phyloP scores from a whole-genome alignment of 1,140 invertebrate genomes.

The Melanaphis sacchari region DNA sequence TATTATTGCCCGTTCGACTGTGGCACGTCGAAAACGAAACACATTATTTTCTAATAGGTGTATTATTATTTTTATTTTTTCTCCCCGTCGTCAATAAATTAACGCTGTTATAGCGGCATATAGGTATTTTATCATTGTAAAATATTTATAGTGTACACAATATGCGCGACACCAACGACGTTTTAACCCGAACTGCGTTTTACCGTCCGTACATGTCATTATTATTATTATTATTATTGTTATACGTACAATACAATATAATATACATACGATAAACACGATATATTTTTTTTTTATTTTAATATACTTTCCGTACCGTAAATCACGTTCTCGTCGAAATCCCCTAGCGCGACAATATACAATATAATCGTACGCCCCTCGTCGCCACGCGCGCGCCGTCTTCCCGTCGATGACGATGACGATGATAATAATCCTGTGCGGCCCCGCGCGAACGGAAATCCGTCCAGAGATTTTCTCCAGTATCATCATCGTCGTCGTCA shows the following conservation, averaged over 20 bases:
- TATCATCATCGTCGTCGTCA: not conserved
- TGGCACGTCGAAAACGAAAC: not conserved
- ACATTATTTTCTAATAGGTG: not conserved
- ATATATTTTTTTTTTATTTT: slow-evolving; percentile 13
- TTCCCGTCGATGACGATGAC: not conserved
- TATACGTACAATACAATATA: not conserved
- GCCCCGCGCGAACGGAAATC: not conserved
- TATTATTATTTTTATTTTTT: too few species aligned
- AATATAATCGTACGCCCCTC: not conserved
- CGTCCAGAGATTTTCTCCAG: not conserved
- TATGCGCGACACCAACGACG: too few species aligned
- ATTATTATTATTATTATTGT: not conserved
- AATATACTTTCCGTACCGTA: not conserved
- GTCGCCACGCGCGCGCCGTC: not conserved
- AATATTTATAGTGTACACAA: too few species aligned
- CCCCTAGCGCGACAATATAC: not conserved
- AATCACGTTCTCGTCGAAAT: slow-evolving; percentile 6
- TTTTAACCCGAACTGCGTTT: not conserved
- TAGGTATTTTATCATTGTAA: not conserved
- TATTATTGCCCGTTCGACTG: not conserved
- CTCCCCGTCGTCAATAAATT: not conserved
- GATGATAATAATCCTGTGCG: not conserved
- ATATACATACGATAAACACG: not conserved
- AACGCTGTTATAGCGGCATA: not conserved
- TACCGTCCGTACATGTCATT: not conserved